These are phyloP conservation scores for Lepisosteus osseus DNA, from an alignment of 2,113 vertebrate genomes.

Conservation along the genomic window DNA sequence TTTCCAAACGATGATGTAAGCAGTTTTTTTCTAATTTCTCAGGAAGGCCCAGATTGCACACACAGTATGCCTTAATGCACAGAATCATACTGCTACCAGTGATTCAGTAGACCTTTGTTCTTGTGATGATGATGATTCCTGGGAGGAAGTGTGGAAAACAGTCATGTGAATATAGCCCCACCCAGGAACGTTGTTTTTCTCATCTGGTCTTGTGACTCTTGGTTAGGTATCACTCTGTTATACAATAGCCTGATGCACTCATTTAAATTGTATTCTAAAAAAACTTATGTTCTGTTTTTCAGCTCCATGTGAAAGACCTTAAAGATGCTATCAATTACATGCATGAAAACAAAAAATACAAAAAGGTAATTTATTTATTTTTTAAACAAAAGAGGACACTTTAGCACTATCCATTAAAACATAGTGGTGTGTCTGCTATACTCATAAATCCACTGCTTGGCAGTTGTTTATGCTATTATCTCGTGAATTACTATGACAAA, in stretches of 20 bases:
- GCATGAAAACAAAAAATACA: slow-evolving; percentile 81
- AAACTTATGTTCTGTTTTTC: slow-evolving; percentile 28
- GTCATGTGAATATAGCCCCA: too few species aligned
- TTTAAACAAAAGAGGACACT: too few species aligned
- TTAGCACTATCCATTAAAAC: too few species aligned
- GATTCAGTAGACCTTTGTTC: too few species aligned
- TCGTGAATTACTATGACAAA: too few species aligned
- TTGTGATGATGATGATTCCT: too few species aligned
- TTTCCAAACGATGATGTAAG: slow-evolving; percentile 89
- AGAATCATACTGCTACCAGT: too few species aligned
- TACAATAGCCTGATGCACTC: not conserved
- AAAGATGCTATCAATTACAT: slow-evolving; percentile 82
- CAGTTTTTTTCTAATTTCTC: slow-evolving; percentile 18
- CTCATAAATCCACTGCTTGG: too few species aligned
- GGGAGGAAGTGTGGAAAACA: too few species aligned
- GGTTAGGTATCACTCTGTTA: not conserved
- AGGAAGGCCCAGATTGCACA: not conserved
- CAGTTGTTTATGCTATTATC: too few species aligned
- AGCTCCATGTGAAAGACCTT: slow-evolving; percentile 79
- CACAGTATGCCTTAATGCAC: too few species aligned
- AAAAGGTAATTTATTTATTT: slow-evolving; percentile 46
- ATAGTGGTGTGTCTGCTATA: too few species aligned
- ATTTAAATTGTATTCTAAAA: not conserved
- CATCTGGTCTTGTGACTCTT: slow-evolving; percentile 12
- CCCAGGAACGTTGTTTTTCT: not conserved